Percentiles rank a stretch among this genome's conserved stretches.
Conservation (phyloP, 2,797 vertebrate genomes). For the Cryptoblepharus egeriae region DNA sequence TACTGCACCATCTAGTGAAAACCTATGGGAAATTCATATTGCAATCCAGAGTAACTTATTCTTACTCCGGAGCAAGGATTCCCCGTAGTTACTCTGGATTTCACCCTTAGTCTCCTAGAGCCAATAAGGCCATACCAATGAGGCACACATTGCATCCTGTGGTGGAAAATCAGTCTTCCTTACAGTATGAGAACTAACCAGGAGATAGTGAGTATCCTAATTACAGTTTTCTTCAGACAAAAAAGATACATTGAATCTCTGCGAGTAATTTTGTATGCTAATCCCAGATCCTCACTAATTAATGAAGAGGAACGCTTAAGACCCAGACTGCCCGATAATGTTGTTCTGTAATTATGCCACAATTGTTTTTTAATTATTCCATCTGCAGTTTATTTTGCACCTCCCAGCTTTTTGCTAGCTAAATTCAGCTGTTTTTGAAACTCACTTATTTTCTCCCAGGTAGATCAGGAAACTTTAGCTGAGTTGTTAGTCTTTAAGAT, state of each 20-base stretch:
- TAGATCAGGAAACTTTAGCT: constrained; percentile 23
- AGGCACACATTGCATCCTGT: too few relatives aligned
- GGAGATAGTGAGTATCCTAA: not conserved
- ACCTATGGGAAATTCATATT: too few relatives aligned
- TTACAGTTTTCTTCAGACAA: not conserved
- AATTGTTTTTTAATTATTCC: constrained; percentile 42
- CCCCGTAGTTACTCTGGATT: too few relatives aligned
- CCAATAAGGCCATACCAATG: too few relatives aligned
- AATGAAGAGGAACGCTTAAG: constrained; percentile 5
- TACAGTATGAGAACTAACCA: too few relatives aligned
- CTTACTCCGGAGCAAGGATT: too few relatives aligned
- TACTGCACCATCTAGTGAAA: too few relatives aligned
- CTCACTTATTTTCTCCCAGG: not conserved
- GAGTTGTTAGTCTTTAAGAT: constrained; percentile 40
- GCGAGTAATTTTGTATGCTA: not conserved
- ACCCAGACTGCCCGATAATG: not conserved
- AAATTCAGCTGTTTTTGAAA: constrained; percentile 17
- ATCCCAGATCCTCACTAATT: constrained; percentile 2
- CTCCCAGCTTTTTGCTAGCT: constrained; percentile 13
- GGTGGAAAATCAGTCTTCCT: too few relatives aligned
- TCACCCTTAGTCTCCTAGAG: too few relatives aligned
- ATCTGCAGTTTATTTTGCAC: constrained; percentile 24
- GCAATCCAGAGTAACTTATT: too few relatives aligned
- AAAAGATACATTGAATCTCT: not conserved
- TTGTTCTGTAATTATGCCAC: constrained; percentile 19